Evolutionary conservation across 2,797 vertebrate genomes (phyloP), one percentile per base, ranked within the genome.

Genomic region (Karalla daura): DNA sequence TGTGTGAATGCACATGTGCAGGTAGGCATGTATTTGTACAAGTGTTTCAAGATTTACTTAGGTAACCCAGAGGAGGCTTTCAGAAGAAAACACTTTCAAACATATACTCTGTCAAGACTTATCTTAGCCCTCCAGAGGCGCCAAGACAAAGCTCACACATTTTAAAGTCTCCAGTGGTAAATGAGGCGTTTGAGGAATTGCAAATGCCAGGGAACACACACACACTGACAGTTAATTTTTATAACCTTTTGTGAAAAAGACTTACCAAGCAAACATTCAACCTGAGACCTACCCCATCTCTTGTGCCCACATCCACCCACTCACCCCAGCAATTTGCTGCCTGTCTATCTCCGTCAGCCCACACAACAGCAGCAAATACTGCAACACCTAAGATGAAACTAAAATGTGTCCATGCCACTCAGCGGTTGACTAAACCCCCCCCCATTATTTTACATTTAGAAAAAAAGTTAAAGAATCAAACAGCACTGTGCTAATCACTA

Each of bases 121-220:
- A 92, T 93, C 92, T 87, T 83, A 49, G 80, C 84, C 80, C 88
- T 89, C 85, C 90, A 93, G 90, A 91, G 86, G 81, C 78, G 77
- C 80, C 81, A 78, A 88, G 83, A 93, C 90, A 90, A 90, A 91
- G 89, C 90, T 90, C 74, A 70, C 83, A 81, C 83, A 83, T 88
- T 91, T 89, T 81, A 74, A 85, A 91, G 89, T 88, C 91, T 86
- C 85, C 72, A 41, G 58, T 67, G 71, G 74, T 89, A 93, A 94
- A 94, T 94, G 87, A 91, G 80, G 88, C 70, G 58, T 89, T 91
- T 90, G 84, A 91, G 85, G 85, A 93, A 90, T 90, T 87, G 84
- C 72, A 90, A 90, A 91, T 90, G 86, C 86, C 76, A 80, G 74
- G 36, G 59, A 87, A 88, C 76, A 76, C 74, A 72, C 74, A 72